Evolutionary conservation across 2,113 vertebrate genomes (phyloP).

Genomic region (Balaeniceps rex): DNA sequence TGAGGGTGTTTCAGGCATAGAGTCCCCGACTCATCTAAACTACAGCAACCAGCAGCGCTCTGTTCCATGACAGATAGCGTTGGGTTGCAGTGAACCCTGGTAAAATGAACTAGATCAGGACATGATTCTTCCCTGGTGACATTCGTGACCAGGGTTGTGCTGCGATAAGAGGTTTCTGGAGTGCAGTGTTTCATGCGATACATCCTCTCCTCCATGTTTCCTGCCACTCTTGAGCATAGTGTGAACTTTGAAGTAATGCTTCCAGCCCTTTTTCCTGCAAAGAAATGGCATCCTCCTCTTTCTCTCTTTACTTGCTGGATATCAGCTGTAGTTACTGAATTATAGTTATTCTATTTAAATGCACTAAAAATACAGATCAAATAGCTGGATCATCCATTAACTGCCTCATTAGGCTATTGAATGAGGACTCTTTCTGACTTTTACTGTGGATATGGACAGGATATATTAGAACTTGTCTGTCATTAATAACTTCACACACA

Average conservation of each 20-base stretch:
- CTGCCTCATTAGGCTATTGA: constrained; percentile 48
- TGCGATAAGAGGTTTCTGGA: not conserved
- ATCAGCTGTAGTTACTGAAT: not conserved
- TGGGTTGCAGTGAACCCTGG: not conserved
- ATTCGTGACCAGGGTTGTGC: not conserved
- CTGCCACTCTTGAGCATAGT: not conserved
- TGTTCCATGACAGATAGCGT: not conserved
- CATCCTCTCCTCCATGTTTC: not conserved
- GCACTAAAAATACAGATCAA: constrained; percentile 42
- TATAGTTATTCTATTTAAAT: constrained; percentile 53
- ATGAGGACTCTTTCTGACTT: constrained; percentile 6
- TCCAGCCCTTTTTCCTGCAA: not conserved
- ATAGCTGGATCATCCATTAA: constrained; percentile 45
- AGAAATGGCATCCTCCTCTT: not conserved
- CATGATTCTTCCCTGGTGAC: not conserved
- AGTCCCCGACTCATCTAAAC: not conserved
- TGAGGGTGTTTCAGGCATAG: not conserved
- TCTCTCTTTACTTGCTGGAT: not conserved
- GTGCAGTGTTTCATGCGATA: not conserved
- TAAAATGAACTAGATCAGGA: not conserved
- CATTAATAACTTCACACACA: constrained; percentile 16
- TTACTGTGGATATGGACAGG: constrained; percentile 14
- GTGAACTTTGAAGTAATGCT: not conserved
- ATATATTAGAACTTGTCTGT: constrained; percentile 28
- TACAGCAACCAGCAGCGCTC: not conserved